Percentiles rank a stretch among this genome's conserved stretches.
Conservation (phyloP, 2,888 invertebrate species). For the Drosophila siamana region DNA sequence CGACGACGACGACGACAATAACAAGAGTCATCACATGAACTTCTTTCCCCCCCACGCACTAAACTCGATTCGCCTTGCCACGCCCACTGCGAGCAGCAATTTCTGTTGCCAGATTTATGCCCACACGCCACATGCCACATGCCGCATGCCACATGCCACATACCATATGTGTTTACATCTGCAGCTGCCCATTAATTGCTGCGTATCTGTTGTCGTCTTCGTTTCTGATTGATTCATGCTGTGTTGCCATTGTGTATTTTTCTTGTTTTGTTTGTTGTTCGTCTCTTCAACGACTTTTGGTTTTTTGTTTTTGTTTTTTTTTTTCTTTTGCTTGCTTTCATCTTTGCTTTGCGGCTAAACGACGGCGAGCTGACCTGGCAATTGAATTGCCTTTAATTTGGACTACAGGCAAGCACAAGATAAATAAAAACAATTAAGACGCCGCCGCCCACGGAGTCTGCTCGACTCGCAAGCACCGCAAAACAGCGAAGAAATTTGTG, state of each 20-base stretch:
- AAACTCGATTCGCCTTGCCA: not conserved
- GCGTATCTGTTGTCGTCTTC: slow-evolving; percentile 43
- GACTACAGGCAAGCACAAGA: slow-evolving; percentile 8
- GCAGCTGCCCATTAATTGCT: slow-evolving; percentile 52
- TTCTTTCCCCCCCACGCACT: slow-evolving; percentile 5
- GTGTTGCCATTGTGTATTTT: slow-evolving; percentile 46
- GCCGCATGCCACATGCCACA: slow-evolving; percentile 17
- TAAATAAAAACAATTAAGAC: slow-evolving; percentile 24
- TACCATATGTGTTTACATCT: slow-evolving; percentile 45
- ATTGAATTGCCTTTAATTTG: slow-evolving; percentile 19
- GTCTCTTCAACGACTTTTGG: too few relatives aligned
- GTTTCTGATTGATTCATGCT: slow-evolving; percentile 52
- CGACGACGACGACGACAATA: too few relatives aligned
- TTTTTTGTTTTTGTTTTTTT: not conserved
- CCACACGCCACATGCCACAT: slow-evolving; percentile 13
- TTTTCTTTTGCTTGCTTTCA: not conserved
- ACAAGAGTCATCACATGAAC: slow-evolving; percentile 11
- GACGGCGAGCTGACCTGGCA: too few relatives aligned
- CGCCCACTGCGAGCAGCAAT: slow-evolving; percentile 6
- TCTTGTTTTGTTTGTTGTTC: too few relatives aligned
- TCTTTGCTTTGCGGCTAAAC: not conserved
- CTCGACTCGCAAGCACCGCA: slow-evolving; percentile 1
- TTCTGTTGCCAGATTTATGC: slow-evolving; percentile 30
- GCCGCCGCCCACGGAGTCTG: not conserved
- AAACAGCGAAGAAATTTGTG: too few relatives aligned